phyloP scores from a whole-genome alignment of 2,113 vertebrate species.

The Mastomys natalensis region DNA sequence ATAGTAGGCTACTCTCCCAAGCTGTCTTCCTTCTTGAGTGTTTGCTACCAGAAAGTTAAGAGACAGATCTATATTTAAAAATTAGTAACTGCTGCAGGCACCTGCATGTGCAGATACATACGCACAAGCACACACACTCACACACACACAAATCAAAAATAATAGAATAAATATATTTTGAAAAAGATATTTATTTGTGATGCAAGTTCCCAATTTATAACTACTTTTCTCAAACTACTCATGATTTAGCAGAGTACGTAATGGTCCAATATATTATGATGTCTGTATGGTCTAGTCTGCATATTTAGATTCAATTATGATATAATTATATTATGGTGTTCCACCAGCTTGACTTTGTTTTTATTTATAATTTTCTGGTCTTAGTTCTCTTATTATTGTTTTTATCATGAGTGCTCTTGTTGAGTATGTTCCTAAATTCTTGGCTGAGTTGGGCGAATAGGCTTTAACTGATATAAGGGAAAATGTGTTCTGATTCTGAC shows the following conservation, averaged over 20 bases:
- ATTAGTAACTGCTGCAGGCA: neutral
- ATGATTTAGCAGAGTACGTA: neutral
- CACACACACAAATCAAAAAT: neutral
- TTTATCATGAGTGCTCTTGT: neutral
- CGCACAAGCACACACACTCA: neutral
- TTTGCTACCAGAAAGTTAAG: conserved; percentile 44
- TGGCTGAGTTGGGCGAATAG: neutral
- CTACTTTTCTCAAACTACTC: neutral
- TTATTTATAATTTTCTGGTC: conserved; percentile 6
- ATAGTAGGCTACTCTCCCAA: neutral
- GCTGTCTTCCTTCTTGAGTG: neutral
- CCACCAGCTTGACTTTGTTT: conserved; percentile 21
- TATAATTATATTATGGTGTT: conserved; percentile 13
- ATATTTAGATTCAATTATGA: conserved; percentile 30
- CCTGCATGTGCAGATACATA: neutral
- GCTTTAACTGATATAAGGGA: neutral
- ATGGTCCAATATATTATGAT: neutral
- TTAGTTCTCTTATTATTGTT: neutral
- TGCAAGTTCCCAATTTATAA: neutral
- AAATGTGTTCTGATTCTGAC: neutral
- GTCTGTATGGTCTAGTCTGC: neutral
- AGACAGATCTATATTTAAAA: conserved; percentile 19
- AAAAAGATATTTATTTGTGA: neutral
- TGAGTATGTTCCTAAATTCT: neutral
- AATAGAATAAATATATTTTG: neutral